Conservation (phyloP, 2,888 invertebrate species). For the Drosophila birchii region DNA sequence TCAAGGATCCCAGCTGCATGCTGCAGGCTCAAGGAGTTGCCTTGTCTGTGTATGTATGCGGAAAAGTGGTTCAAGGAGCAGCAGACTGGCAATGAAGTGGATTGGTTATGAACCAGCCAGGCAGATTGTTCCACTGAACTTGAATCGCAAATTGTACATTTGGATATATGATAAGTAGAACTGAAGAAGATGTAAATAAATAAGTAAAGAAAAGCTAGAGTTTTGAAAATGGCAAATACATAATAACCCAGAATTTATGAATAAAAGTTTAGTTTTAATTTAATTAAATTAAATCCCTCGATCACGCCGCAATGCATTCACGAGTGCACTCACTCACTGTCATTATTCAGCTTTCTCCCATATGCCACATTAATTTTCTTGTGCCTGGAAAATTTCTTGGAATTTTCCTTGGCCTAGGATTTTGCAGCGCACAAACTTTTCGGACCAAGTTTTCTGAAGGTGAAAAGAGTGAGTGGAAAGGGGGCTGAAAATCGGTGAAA, state of each 20-base stretch:
- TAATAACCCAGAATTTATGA: background rate
- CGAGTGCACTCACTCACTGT: constrained; percentile 34
- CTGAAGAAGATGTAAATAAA: background rate
- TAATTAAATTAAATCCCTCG: constrained; percentile 31
- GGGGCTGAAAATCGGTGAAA: background rate
- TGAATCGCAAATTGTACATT: background rate
- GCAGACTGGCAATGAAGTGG: constrained; percentile 29
- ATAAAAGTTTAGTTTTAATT: background rate
- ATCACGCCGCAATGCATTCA: constrained; percentile 31
- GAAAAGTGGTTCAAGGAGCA: constrained; percentile 7
- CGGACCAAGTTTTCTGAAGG: constrained; percentile 53
- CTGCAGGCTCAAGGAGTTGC: constrained; percentile 31
- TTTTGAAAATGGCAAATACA: background rate
- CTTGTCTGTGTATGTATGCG: background rate
- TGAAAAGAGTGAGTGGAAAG: constrained; percentile 41
- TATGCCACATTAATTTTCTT: constrained; percentile 38
- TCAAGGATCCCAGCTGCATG: constrained; percentile 5
- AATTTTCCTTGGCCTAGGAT: constrained; percentile 11
- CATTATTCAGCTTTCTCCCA: constrained; percentile 36
- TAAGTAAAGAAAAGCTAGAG: background rate
- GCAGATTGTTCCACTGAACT: constrained; percentile 21
- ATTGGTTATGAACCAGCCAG: constrained; percentile 28
- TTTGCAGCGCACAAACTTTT: constrained; percentile 12
- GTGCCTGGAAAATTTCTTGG: constrained; percentile 6
- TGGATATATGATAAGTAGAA: background rate